phyloP scores from a whole-genome alignment of 1,140 invertebrate genomes.

The Glomeris maerens region DNA sequence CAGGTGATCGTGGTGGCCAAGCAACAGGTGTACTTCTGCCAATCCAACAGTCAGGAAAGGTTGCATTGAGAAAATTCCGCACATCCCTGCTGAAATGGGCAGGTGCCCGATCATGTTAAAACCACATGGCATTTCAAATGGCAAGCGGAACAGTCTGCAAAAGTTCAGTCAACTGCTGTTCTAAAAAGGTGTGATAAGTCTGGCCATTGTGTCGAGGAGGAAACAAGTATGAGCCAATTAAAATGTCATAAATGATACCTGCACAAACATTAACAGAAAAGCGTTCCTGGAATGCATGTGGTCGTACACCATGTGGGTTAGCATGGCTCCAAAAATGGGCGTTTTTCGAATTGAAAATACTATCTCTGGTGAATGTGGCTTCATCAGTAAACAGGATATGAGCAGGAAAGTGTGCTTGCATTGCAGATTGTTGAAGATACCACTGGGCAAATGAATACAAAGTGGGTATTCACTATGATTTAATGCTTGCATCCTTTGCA shows the following conservation, averaged over 20 bases:
- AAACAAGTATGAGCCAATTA: not conserved
- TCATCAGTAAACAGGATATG: not conserved
- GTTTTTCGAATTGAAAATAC: not conserved
- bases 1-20: not conserved
- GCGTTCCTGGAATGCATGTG: too few relatives aligned
- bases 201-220: not conserved
- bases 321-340: not conserved
- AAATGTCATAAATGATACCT: not conserved
- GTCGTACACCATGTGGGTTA: too few relatives aligned
- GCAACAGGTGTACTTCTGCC: too few relatives aligned
- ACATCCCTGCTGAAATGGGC: too few relatives aligned
- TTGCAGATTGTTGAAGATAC: not conserved
- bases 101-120: too few relatives aligned
- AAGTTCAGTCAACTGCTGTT: too few relatives aligned
- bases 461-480: not conserved
- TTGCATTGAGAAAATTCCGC: conserved; percentile 1
- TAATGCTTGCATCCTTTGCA: not conserved
- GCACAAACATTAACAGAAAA: not conserved
- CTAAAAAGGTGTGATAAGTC: not conserved
- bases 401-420: not conserved
- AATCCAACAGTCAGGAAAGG: not conserved
- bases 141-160: not conserved
- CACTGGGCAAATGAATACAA: not conserved
- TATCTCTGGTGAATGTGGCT: not conserved
- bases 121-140: not conserved